Evolutionary conservation across 2,113 vertebrate genomes (phyloP).

Genomic region (Phrynosoma platyrhinos): DNA sequence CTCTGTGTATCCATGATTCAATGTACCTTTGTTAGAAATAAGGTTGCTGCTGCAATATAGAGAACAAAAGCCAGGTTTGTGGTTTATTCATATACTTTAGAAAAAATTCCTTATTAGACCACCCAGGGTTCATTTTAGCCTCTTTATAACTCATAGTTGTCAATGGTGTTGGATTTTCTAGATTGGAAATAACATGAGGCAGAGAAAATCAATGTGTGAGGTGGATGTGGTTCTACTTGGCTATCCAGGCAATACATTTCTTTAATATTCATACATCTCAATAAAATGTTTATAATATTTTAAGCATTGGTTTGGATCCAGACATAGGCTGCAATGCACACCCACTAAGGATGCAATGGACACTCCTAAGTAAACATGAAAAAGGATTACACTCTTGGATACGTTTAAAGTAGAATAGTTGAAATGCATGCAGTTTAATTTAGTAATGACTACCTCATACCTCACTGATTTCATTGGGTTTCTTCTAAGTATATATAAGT

Average conservation of each 20-base stretch:
- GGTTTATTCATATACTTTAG: constrained; percentile 13
- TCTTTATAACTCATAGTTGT: not conserved
- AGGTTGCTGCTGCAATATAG: not conserved
- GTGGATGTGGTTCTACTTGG: not conserved
- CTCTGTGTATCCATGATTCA: constrained; percentile 32
- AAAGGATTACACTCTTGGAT: not conserved
- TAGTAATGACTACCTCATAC: not conserved
- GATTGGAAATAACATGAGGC: not conserved
- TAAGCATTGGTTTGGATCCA: not conserved
- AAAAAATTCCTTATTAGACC: not conserved
- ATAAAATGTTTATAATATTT: not conserved
- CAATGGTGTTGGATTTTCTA: not conserved
- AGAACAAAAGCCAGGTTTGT: constrained; percentile 17
- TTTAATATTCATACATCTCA: not conserved
- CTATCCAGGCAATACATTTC: not conserved
- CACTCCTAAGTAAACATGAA: too few relatives aligned
- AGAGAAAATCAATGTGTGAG: not conserved
- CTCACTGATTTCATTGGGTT: not conserved
- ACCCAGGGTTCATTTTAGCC: not conserved
- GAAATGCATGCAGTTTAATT: not conserved
- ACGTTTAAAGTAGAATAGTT: not conserved
- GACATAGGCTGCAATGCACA: not conserved
- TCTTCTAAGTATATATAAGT: not conserved
- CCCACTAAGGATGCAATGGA: not conserved
- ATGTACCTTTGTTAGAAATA: constrained; percentile 55